Evolutionary conservation across 2,797 vertebrate species (phyloP).

Genomic region (Serranus cabrilla): DNA sequence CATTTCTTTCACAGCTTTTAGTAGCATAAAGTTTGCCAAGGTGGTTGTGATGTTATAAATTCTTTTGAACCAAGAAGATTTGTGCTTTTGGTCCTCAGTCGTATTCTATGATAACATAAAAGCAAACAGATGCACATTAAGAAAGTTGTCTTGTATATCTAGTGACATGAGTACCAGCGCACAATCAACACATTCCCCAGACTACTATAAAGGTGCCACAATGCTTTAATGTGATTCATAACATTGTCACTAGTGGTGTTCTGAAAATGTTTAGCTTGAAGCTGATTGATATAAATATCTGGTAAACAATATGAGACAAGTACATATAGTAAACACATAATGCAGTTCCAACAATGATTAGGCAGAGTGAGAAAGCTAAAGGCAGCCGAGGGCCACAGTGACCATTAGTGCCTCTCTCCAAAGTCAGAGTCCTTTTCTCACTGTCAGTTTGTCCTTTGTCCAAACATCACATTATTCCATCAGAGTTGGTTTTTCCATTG

Average conservation of each 20-base stretch:
- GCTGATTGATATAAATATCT: constrained; percentile 82
- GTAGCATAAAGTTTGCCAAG: constrained; percentile 14
- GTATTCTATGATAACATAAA: constrained; percentile 47
- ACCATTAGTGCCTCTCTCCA: constrained; percentile 48
- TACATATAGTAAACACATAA: constrained; percentile 80
- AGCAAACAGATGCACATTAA: constrained; percentile 50
- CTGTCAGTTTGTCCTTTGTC: constrained; percentile 50
- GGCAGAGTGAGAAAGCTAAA: constrained; percentile 71
- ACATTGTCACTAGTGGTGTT: constrained; percentile 79
- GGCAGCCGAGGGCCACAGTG: constrained; percentile 54
- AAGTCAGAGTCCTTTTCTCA: constrained; percentile 69
- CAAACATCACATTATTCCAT: constrained; percentile 56
- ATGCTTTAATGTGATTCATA: constrained; percentile 82
- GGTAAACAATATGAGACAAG: constrained; percentile 81
- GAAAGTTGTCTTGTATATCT: constrained; percentile 45
- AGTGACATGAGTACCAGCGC: constrained; percentile 53
- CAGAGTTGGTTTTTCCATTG: constrained; percentile 49
- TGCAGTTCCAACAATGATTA: constrained; percentile 75
- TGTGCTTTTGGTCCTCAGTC: constrained; percentile 65
- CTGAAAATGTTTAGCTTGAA: constrained; percentile 75
- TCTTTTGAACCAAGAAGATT: constrained; percentile 43
- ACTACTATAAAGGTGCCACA: constrained; percentile 80
- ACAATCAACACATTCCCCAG: constrained; percentile 72
- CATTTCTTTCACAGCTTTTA: constrained; percentile 26
- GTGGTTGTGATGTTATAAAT: constrained; percentile 23